Conservation (phyloP, 2,113 vertebrate species). For the Phodopus roborovskii region DNA sequence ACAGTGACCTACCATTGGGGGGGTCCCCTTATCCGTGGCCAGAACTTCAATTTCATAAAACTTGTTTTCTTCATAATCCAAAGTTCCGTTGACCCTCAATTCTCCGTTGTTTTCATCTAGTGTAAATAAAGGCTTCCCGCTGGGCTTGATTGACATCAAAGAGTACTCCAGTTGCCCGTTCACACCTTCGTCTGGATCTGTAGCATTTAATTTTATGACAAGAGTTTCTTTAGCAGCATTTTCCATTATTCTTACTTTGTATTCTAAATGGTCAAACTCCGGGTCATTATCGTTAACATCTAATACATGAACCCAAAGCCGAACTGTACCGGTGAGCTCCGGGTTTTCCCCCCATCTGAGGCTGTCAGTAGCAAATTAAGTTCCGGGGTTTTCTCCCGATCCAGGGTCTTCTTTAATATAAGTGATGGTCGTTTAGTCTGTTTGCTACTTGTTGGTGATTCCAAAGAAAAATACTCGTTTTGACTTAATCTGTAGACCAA, state of each 20-base stretch:
- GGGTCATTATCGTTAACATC: conserved; percentile 85
- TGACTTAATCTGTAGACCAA: conserved; percentile 85
- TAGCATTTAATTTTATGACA: conserved; percentile 84
- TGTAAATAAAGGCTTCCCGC: conserved; percentile 81
- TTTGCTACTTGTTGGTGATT: conserved; percentile 63
- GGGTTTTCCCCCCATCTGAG: conserved; percentile 87
- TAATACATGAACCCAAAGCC: conserved; percentile 69
- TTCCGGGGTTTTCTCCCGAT: conserved; percentile 81
- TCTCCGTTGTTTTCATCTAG: conserved; percentile 86
- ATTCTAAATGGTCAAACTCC: conserved; percentile 83
- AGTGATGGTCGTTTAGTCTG: conserved; percentile 78
- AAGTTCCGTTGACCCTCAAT: conserved; percentile 84
- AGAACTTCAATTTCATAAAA: conserved; percentile 95
- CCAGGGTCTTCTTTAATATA: conserved; percentile 81
- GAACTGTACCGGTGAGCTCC: conserved; percentile 82
- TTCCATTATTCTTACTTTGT: conserved; percentile 85
- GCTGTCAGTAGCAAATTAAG: conserved; percentile 80
- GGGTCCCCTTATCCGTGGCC: conserved; percentile 95
- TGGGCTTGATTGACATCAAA: conserved; percentile 77
- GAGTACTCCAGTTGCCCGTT: conserved; percentile 83
- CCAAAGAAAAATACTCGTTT: conserved; percentile 83
- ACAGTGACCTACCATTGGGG: conserved; percentile 94
- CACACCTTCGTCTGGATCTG: conserved; percentile 86
- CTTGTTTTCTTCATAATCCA: conserved; percentile 89
- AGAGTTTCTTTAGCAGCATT: conserved; percentile 83